A percentile compares a stretch with the other conserved stretches of the same genome.
Conservation (phyloP, 2,113 vertebrate genomes). For the Coturnix japonica region DNA sequence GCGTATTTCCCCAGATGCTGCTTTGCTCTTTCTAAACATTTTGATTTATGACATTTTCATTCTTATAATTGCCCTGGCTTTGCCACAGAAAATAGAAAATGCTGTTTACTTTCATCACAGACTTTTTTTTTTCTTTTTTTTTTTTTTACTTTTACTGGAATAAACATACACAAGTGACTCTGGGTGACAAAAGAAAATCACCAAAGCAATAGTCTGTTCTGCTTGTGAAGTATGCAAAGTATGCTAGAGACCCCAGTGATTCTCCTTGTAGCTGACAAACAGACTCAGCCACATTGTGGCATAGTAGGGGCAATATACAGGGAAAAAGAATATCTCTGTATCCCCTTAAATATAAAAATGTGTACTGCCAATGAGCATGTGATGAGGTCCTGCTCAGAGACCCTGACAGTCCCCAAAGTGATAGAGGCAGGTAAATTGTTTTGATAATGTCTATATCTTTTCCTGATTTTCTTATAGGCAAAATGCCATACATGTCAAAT, state of each 20-base stretch:
- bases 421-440: not conserved
- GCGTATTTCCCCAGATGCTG: not conserved
- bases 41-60: slow-evolving; percentile 3
- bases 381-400: not conserved
- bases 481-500: not conserved
- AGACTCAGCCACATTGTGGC: not conserved
- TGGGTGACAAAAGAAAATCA: not conserved
- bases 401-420: not conserved
- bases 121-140: not conserved
- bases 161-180: not conserved
- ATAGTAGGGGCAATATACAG: rapidly evolving
- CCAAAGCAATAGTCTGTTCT: not conserved
- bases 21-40: not conserved
- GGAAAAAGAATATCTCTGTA: not conserved
- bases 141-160: not conserved
- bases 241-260: not conserved
- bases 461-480: not conserved
- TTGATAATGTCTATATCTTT: not conserved
- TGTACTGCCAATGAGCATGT: rapidly evolving
- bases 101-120: not conserved
- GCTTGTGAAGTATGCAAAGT: not conserved
- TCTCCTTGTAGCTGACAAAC: not conserved
- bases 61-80: not conserved
- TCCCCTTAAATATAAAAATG: not conserved
- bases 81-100: not conserved